Conservation (phyloP, 2,888 invertebrate species). For the Idaea straminata region DNA sequence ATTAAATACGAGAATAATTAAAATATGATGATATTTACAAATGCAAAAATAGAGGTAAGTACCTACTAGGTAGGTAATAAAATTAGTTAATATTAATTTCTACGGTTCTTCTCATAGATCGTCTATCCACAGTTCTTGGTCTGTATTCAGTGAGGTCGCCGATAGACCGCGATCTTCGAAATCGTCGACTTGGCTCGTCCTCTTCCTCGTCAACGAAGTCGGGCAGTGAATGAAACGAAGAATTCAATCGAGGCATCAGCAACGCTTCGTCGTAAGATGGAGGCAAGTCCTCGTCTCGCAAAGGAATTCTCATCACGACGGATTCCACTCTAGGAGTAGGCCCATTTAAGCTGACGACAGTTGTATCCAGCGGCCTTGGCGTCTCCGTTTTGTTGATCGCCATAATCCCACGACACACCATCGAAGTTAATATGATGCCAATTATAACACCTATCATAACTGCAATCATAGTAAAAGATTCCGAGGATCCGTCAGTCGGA, state of each 20-base stretch:
- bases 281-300: conserved; percentile 70
- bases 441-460: conserved; percentile 75
- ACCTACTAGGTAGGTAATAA: conserved; percentile 12
- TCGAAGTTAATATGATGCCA: conserved; percentile 76
- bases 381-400: conserved; percentile 58
- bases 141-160: conserved; percentile 67
- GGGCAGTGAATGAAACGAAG: conserved; percentile 81
- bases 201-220: conserved; percentile 68
- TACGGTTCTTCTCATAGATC: conserved; percentile 65
- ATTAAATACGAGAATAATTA: conserved; percentile 5
- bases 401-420: conserved; percentile 77
- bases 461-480: conserved; percentile 79
- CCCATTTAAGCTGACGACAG: conserved; percentile 59
- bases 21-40: conserved; percentile 7
- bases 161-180: conserved; percentile 70
- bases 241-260: conserved; percentile 84
- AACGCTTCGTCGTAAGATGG: conserved; percentile 89
- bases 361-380: conserved; percentile 61
- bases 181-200: conserved; percentile 40
- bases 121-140: conserved; percentile 55
- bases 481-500: conserved; percentile 49
- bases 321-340: conserved; percentile 48
- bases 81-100: conserved; percentile 49
- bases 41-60: neutral
- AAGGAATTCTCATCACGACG: conserved; percentile 57